These are phyloP conservation scores for Sebastes jordani DNA, from an alignment of 2,797 vertebrate genomes.

Conservation along the genomic window DNA sequence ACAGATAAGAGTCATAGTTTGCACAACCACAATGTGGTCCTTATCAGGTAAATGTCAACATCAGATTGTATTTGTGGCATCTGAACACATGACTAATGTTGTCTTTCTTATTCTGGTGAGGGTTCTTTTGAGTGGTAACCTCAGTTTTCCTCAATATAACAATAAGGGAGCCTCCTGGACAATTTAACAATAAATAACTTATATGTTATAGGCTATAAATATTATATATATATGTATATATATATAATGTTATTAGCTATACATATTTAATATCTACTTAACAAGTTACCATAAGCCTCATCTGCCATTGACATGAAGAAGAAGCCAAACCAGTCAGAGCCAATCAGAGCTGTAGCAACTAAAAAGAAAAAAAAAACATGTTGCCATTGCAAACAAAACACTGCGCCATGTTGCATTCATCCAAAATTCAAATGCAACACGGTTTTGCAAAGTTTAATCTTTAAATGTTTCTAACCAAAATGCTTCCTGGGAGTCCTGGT, in stretches of 20 bases:
- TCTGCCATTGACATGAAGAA: not conserved
- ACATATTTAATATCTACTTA: not conserved
- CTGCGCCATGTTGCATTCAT: not conserved
- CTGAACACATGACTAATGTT: not conserved
- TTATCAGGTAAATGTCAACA: not conserved
- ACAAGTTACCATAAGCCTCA: not conserved
- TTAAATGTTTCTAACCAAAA: not conserved
- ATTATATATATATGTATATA: too few relatives aligned
- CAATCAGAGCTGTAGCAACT: not conserved
- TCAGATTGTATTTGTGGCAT: not conserved
- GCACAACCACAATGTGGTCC: not conserved
- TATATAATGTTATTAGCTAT: too few relatives aligned
- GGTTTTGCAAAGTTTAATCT: not conserved
- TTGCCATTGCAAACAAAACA: not conserved
- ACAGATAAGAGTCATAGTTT: not conserved
- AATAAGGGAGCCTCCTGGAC: not conserved
- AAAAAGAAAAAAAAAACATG: not conserved
- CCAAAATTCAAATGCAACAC: not conserved
- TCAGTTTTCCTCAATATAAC: not conserved
- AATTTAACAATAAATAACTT: not conserved
- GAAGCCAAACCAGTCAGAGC: not conserved
- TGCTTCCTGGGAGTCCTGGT: not conserved
- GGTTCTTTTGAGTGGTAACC: not conserved
- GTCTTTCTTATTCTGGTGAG: not conserved
- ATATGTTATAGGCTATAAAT: not conserved